Conservation (phyloP, 2,113 vertebrate species). For the Lagopus muta region DNA sequence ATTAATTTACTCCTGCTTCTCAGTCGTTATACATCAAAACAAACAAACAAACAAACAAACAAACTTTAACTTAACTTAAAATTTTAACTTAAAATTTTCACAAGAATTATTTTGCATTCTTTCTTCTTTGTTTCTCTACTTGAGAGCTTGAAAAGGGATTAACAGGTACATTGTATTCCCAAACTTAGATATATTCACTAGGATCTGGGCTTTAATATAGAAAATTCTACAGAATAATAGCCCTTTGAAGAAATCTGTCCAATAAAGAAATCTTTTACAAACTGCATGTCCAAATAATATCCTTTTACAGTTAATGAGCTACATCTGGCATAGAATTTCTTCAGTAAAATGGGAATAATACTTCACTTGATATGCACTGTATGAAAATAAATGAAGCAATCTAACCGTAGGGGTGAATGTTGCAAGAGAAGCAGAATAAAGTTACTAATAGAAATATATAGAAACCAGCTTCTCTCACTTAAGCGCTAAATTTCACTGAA, state of each 20-base stretch:
- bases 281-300: neutral
- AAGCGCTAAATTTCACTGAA: neutral
- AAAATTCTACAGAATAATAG: neutral
- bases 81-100: neutral
- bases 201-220: neutral
- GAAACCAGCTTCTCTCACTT: neutral
- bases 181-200: neutral
- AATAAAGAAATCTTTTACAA: neutral
- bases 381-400: neutral
- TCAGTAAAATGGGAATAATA: neutral
- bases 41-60: too few relatives aligned
- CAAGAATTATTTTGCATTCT: neutral
- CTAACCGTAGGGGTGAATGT: neutral
- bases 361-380: neutral
- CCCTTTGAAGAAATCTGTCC: neutral
- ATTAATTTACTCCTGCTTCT: neutral
- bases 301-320: neutral
- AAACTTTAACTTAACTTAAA: neutral
- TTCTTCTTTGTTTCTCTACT: neutral
- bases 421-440: neutral
- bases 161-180: neutral
- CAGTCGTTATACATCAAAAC: neutral
- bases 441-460: neutral
- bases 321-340: neutral
- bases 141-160: accelerated